Conservation (phyloP, 2,797 vertebrate species). For the Falco columbarius region DNA sequence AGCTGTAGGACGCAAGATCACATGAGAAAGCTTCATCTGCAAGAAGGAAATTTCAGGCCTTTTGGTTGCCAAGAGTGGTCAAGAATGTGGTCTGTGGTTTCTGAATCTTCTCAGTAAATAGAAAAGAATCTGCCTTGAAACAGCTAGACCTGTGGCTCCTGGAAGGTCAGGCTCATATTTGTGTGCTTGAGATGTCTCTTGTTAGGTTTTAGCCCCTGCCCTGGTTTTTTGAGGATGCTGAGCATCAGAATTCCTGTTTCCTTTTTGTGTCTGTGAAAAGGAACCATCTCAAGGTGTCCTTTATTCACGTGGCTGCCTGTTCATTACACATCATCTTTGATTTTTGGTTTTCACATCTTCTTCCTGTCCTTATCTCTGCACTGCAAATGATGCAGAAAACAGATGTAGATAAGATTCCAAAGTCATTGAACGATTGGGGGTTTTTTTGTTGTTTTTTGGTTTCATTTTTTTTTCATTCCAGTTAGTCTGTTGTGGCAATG, state of each 20-base stretch:
- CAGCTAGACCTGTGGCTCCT: neutral
- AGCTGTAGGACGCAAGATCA: neutral
- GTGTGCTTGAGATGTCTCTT: neutral
- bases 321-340: neutral
- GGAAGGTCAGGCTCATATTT: slow-evolving; percentile 27
- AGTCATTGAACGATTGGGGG: neutral
- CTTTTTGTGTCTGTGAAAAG: neutral
- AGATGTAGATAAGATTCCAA: neutral
- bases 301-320: neutral
- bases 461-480: neutral
- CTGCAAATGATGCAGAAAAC: neutral
- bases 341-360: neutral
- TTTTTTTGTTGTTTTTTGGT: neutral
- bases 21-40: neutral
- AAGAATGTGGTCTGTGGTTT: slow-evolving; percentile 55
- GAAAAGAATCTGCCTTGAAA: slow-evolving; percentile 42
- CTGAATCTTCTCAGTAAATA: neutral
- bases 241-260: neutral
- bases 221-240: neutral
- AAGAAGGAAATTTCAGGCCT: neutral
- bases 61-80: slow-evolving; percentile 14
- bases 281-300: neutral
- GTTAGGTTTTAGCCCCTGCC: neutral
- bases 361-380: neutral
- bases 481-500: neutral